Base-by-base conservation (phyloP, 2,113 vertebrate species). In the Pipa parva region DNA sequence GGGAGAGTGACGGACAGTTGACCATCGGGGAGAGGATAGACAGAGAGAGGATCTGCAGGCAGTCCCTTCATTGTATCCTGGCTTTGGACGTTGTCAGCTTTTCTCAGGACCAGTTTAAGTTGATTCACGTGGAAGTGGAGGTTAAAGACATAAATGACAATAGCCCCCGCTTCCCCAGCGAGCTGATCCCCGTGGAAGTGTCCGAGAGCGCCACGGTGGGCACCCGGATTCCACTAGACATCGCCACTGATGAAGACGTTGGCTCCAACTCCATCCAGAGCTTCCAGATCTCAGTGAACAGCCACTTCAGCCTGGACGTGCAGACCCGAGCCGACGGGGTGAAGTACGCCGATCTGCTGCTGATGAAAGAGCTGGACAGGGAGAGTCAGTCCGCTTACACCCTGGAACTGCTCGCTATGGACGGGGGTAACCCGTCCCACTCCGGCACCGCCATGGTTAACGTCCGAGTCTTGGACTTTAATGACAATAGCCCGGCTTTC, bases 61-160 rank as follows among this genome's bases (percentile, higher is more conserved):
- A 87, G 73, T 82, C 89, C 28, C 85, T 79, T 0, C 91, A 89
- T 75, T 98, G 96, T 73, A 77, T 94, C 72, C 82, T 98, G 63
- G 89, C 92, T 77, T 94, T 98, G 78, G 95, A 98, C 69, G 95
- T 97, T 78, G 94, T 97, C 51, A 91, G 91, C 81, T 92, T 95
- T 79, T 93, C 92, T 64, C 84, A 91, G 84, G 93, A 92, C 72
- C 92, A 90, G 71, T 95, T 92, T 83, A 91, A 88, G 71, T 84
- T 98, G 75, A 88, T 98, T 55, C 96, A 97, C 80, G 96, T 95
- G 72, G 93, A 97, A 78, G 89, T 98, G 80, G 93, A 95, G 81
- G 91, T 98, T 78, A 91, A 86, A 24, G 95, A 98, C 82, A 81
- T 97, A 48, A 98, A 98, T 9, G 95, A 98, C 86, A 92, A 98